Percentiles rank a stretch among this genome's conserved stretches.
Evolutionary conservation across 2,888 invertebrate species (phyloP).

Genomic region (Oligia strigilis): DNA sequence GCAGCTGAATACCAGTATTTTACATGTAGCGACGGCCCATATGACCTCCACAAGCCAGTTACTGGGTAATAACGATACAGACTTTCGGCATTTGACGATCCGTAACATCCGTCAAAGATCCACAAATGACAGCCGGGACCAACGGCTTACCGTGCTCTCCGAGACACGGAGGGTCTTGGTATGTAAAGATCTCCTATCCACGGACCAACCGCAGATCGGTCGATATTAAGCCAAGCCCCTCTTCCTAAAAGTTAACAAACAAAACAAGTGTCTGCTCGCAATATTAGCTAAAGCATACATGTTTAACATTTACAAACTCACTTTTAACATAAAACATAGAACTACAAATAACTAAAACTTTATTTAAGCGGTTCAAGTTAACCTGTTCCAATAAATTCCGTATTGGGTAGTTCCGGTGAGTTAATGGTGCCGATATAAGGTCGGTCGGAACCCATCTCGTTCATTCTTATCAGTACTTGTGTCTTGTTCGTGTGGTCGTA

Average conservation of each 20-base stretch:
- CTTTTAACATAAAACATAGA: not conserved
- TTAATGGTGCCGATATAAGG: constrained; percentile 81
- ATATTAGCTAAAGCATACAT: not conserved
- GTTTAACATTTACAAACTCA: not conserved
- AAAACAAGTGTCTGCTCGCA: not conserved
- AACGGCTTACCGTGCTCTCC: too few species aligned
- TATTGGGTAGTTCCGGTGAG: constrained; percentile 68
- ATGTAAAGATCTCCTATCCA: too few species aligned
- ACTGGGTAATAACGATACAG: too few species aligned
- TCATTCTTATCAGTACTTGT: constrained; percentile 75
- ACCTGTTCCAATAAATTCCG: constrained; percentile 72
- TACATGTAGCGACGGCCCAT: too few species aligned
- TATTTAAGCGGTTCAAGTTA: constrained; percentile 60
- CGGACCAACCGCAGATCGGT: too few species aligned
- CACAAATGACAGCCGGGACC: too few species aligned
- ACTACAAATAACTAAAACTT: not conserved
- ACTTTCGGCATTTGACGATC: too few species aligned
- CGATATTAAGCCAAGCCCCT: not conserved
- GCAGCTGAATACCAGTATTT: too few species aligned
- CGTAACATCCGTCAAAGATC: too few species aligned
- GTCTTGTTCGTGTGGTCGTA: constrained; percentile 48
- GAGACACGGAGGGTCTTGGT: too few species aligned
- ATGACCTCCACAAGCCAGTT: too few species aligned
- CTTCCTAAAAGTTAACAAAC: not conserved
- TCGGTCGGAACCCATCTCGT: constrained; percentile 77